Conservation (phyloP, 2,113 vertebrate species). For the Gnathonemus longibarbis region DNA sequence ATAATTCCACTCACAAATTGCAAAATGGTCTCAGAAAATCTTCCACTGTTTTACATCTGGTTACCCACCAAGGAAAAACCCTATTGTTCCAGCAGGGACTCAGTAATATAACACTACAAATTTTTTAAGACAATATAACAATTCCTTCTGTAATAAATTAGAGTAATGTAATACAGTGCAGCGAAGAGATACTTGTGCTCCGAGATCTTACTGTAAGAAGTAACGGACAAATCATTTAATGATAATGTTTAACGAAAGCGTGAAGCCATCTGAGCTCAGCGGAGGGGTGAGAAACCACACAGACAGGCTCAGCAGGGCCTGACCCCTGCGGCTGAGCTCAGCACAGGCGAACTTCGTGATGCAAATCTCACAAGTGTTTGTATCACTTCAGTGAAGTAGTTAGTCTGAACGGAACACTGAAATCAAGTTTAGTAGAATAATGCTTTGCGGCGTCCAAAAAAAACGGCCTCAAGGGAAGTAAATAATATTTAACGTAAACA, state of each 20-base stretch:
- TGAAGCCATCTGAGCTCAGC: neutral
- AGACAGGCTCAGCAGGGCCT: neutral
- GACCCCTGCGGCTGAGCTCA: neutral
- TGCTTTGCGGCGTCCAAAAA: neutral
- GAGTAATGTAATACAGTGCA: neutral
- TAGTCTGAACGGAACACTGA: neutral
- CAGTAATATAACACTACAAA: neutral
- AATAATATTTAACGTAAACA: neutral
- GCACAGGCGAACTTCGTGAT: neutral
- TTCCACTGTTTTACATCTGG: neutral
- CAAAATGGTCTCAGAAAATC: neutral
- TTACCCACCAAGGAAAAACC: neutral
- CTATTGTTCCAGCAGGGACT: neutral
- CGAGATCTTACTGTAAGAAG: neutral
- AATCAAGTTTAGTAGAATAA: neutral
- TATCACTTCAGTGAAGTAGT: neutral
- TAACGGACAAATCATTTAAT: neutral
- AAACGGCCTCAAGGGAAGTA: neutral
- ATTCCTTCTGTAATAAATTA: neutral
- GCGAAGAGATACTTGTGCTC: neutral
- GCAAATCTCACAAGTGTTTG: neutral
- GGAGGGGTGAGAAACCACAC: neutral
- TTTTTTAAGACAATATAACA: neutral
- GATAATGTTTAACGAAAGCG: neutral
- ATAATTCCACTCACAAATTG: neutral